Conservation (phyloP, 2,797 vertebrate genomes). For the Bufotes viridis region DNA sequence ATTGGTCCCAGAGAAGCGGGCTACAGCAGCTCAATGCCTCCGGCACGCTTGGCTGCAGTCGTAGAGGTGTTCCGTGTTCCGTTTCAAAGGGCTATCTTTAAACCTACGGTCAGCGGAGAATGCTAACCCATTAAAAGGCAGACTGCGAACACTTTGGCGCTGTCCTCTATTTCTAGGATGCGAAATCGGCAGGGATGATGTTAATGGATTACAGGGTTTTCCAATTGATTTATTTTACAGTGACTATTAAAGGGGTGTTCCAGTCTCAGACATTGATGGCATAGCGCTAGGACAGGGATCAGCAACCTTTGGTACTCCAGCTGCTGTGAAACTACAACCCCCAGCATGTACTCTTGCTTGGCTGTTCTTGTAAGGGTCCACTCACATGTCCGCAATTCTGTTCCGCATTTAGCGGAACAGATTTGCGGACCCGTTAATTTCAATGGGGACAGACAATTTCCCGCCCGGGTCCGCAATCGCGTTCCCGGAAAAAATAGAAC, state of each 20-base stretch:
- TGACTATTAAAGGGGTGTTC: neutral
- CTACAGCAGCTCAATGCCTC: conserved; percentile 92
- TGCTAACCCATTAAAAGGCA: neutral
- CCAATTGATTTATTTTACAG: neutral
- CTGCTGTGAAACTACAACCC: too few relatives aligned
- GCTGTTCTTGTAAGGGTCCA: too few relatives aligned
- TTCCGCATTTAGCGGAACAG: too few relatives aligned
- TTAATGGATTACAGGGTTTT: neutral
- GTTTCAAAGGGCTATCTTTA: conserved; percentile 3
- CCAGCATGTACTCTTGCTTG: too few relatives aligned
- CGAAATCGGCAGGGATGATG: neutral
- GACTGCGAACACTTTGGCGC: neutral
- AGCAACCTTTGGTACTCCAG: too few relatives aligned
- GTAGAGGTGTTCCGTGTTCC: neutral
- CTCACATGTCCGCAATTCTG: too few relatives aligned
- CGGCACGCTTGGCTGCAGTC: conserved; percentile 87
- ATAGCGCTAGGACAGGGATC: too few relatives aligned
- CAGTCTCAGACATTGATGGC: too few relatives aligned
- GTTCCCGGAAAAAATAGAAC: too few relatives aligned
- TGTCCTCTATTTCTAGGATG: neutral
- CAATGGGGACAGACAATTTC: too few relatives aligned
- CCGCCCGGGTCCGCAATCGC: too few relatives aligned
- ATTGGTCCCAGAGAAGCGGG: conserved; percentile 91
- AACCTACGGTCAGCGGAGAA: neutral
- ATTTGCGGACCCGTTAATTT: too few relatives aligned